Evolutionary conservation across 2,797 vertebrate species (phyloP), one percentile per base, ranked within the genome.

Genomic region (Glyptemys insculpta): DNA sequence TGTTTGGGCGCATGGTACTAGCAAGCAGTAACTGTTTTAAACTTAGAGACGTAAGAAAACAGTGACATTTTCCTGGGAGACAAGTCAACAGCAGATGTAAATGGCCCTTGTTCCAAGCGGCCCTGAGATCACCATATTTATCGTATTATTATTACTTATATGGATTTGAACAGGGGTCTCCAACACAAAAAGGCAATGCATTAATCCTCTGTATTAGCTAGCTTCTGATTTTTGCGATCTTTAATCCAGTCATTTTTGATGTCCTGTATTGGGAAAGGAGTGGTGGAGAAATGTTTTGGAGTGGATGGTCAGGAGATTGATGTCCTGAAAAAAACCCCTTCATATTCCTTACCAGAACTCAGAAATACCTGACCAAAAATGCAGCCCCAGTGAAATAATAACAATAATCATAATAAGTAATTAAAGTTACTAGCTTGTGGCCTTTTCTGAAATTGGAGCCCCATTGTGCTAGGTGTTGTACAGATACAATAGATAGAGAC

Each of bases 1-100:
- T 41, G 14, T 80, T 21, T 1, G 5, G 50, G 12, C 1, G 0
- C 34, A 8, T 0, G 0, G 14, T 9, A 49, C 25, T 12, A 85
- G 27, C 47, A 87, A 47, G 12, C 41, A 47, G 18, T 19, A 81
- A 25, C 1, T 81, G 2, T 19, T 74, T 53, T 27, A 23, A 76
- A 83, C 25, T 29, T 79, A 87, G 57, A 44, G 11, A 52, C 7
- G 2, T 86, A 9, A 56, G 23, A 81, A 41, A 81, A 41, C 1
- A 49, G 11, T 49, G 47, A 23, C 59, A 31, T 52, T 90, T 91
- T 89, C 34, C 62, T 62, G 31, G 25, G 86, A 68, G 34, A 49
- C 18, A 59, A 80, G 54, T 76, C 59, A 84, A 3, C 34, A 34
- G 8, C 18, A 37, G 15, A 47, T 74, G 68, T 74, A 23, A 74